phyloP scores from a whole-genome alignment of 2,113 vertebrate species.

The Saguinus imperator region DNA sequence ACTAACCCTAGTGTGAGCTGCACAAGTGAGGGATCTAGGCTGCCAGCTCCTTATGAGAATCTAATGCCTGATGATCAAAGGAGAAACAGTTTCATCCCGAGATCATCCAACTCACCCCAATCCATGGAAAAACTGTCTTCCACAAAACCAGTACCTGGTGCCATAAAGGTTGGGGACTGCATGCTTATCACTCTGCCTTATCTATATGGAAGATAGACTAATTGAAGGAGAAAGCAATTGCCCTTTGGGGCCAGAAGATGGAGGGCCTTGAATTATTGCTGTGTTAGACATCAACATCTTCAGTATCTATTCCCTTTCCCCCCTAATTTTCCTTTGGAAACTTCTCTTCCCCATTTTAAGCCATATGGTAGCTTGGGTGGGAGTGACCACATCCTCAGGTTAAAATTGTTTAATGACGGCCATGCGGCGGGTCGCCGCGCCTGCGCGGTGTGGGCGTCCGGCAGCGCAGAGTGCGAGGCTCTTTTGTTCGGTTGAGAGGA shows the following conservation, averaged over 20 bases:
- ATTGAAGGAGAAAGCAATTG: not conserved
- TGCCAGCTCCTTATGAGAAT: no score
- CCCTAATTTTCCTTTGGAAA: not conserved
- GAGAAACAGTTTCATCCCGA: no score
- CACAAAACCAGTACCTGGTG: no score
- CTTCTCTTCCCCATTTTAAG: not conserved
- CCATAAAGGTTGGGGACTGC: no score
- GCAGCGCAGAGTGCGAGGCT: constrained; percentile 78
- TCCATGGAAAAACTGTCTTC: no score
- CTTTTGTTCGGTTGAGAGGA: constrained; percentile 83
- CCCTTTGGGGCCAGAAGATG: not conserved
- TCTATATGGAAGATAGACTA: not conserved
- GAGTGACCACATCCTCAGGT: not conserved
- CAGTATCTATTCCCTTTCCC: not conserved
- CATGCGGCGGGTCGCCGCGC: constrained; percentile 64
- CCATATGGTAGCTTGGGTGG: not conserved
- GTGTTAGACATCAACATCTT: not conserved
- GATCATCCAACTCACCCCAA: no score
- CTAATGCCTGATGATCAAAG: no score
- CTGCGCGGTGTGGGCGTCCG: constrained; percentile 76
- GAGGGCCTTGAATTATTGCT: not conserved
- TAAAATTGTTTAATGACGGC: not conserved
- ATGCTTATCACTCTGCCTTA: not conserved
- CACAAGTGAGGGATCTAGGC: no score
- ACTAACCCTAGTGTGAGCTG: no score